Conservation (phyloP, 2,888 invertebrate genomes). For the Drymonia ruficornis region DNA sequence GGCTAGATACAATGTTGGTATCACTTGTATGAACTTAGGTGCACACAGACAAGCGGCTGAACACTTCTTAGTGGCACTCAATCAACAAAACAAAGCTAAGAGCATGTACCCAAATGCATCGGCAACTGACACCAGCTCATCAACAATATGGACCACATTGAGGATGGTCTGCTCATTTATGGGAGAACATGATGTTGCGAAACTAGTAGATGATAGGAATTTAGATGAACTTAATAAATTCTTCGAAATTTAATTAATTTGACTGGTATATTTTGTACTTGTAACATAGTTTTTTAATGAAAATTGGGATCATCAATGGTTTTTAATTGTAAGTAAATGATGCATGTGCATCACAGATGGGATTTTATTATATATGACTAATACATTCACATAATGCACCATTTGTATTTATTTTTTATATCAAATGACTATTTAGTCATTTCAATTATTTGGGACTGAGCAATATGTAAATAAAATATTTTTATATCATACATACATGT, state of each 20-base stretch:
- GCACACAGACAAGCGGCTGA: slow-evolving; percentile 98
- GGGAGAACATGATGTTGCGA: slow-evolving; percentile 87
- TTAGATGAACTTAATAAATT: slow-evolving; percentile 85
- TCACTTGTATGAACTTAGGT: slow-evolving; percentile 98
- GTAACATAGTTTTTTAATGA: neutral
- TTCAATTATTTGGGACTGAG: slow-evolving; percentile 23
- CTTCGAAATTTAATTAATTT: slow-evolving; percentile 63
- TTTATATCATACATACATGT: slow-evolving; percentile 25
- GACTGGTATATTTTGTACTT: neutral
- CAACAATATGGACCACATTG: slow-evolving; percentile 97
- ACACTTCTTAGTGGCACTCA: slow-evolving; percentile 96
- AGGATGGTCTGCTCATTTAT: slow-evolving; percentile 94
- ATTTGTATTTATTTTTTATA: neutral
- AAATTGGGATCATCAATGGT: slow-evolving; percentile 3
- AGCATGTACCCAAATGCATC: slow-evolving; percentile 63
- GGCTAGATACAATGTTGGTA: slow-evolving; percentile 98
- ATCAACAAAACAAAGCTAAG: slow-evolving; percentile 91
- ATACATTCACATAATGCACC: neutral
- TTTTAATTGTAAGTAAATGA: neutral
- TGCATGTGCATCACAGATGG: neutral
- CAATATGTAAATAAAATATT: slow-evolving; percentile 34
- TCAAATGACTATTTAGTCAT: neutral
- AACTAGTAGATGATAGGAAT: slow-evolving; percentile 86
- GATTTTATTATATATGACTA: neutral
- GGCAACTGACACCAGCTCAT: slow-evolving; percentile 87